These are phyloP conservation scores for Melanotaenia duboulayi DNA, from an alignment of 2,113 vertebrate genomes.

Conservation along the genomic window DNA sequence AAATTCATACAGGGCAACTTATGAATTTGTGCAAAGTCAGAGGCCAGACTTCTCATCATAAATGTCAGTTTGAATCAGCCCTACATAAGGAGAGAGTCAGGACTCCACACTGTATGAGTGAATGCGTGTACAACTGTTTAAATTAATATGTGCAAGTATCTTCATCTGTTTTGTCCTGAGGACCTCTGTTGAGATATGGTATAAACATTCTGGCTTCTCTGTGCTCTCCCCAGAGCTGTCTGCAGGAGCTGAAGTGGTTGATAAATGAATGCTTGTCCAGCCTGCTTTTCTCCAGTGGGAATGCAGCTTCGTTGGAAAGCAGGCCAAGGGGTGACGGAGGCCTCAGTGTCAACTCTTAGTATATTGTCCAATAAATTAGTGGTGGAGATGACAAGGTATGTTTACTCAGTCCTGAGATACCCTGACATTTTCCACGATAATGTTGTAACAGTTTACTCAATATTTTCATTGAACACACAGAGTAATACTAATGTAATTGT, in stretches of 20 bases:
- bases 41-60: neutral
- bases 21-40: neutral
- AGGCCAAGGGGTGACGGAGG: neutral
- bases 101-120: conserved; percentile 17
- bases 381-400: too few relatives aligned
- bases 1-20: too few relatives aligned
- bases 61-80: neutral
- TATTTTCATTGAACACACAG: neutral
- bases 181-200: conserved; percentile 51
- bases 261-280: conserved; percentile 71
- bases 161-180: conserved; percentile 60
- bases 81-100: neutral
- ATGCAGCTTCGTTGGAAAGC: conserved; percentile 9
- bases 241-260: conserved; percentile 69
- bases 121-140: conserved; percentile 36
- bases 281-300: conserved; percentile 39
- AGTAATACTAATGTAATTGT: too few relatives aligned
- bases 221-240: conserved; percentile 64
- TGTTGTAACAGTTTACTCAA: neutral
- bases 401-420: neutral
- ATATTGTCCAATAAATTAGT: conserved; percentile 13
- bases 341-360: conserved; percentile 10
- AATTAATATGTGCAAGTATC: conserved; percentile 32
- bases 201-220: conserved; percentile 68
- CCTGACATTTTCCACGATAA: neutral